Conservation (phyloP, 37 sponge, comb jelly and placozoan species). For the Spongilla lacustris region DNA sequence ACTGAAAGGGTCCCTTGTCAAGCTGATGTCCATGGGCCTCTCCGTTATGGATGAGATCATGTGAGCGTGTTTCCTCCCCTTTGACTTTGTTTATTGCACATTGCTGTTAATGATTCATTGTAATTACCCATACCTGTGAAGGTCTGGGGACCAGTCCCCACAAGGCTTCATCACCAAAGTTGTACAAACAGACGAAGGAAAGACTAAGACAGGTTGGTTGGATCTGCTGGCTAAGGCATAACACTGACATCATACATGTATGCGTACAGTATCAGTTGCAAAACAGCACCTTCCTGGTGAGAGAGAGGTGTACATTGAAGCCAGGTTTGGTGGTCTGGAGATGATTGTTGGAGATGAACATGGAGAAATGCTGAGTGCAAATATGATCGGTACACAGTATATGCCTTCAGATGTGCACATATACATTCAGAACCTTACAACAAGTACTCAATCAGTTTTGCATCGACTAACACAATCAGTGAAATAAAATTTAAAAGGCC, state of each 20-base stretch:
- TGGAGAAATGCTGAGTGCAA: constrained; percentile 28
- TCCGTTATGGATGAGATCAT: constrained; percentile 14
- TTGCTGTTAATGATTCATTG: not conserved
- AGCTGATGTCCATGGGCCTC: constrained; percentile 28
- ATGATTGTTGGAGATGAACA: constrained; percentile 25
- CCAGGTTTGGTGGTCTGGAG: constrained; percentile 44
- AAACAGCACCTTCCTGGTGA: constrained; percentile 8
- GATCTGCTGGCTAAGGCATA: not conserved
- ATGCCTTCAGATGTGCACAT: not conserved
- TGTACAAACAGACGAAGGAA: not conserved
- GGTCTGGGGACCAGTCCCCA: not conserved
- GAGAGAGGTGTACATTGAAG: constrained; percentile 30
- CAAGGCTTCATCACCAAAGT: not conserved
- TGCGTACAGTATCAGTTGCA: not conserved
- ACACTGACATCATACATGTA: not conserved
- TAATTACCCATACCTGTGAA: not conserved
- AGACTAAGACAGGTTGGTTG: not conserved
- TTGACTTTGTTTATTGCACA: not conserved
- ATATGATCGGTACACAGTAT: constrained; percentile 10
- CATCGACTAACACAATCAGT: too few relatives aligned
- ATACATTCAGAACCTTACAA: too few relatives aligned
- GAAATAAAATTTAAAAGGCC: too few relatives aligned
- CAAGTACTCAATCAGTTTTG: too few relatives aligned
- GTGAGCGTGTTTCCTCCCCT: constrained; percentile 8
- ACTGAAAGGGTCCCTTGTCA: constrained; percentile 24